These are phyloP conservation scores for Mandrillus leucophaeus DNA, from an alignment of 2,113 vertebrate genomes.

Conservation along the genomic window DNA sequence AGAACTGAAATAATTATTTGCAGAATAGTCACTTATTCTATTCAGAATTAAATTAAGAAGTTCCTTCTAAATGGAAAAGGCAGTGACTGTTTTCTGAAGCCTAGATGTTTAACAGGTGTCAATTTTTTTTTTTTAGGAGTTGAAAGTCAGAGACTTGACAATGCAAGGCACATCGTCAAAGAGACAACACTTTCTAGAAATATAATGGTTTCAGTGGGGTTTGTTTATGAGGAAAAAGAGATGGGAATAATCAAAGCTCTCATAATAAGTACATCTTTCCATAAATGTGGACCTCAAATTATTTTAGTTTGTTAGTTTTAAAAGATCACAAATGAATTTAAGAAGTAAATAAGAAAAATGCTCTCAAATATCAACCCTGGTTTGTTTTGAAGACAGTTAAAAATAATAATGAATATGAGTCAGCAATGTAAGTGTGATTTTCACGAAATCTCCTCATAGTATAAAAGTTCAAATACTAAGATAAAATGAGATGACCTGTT, in stretches of 20 bases:
- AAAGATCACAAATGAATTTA: slow-evolving; percentile 20
- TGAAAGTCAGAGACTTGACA: slow-evolving; percentile 60
- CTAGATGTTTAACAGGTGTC: slow-evolving; percentile 61
- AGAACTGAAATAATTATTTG: slow-evolving; percentile 57
- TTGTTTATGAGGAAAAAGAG: slow-evolving; percentile 39
- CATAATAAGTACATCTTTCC: slow-evolving; percentile 36
- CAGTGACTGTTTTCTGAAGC: slow-evolving; percentile 71
- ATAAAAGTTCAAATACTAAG: neutral
- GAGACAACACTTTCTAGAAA: slow-evolving; percentile 60
- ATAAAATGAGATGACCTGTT: neutral
- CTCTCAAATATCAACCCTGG: neutral
- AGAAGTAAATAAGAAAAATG: neutral
- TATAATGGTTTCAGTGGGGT: slow-evolving; percentile 31
- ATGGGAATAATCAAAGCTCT: slow-evolving; percentile 1
- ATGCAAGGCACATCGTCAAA: neutral
- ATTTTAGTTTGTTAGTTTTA: slow-evolving; percentile 25
- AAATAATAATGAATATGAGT: neutral
- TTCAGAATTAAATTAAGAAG: slow-evolving; percentile 59
- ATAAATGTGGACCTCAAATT: slow-evolving; percentile 26
- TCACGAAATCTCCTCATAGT: slow-evolving; percentile 16
- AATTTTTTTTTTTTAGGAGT: slow-evolving; percentile 64
- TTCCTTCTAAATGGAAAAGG: slow-evolving; percentile 72
- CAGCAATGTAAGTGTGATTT: neutral
- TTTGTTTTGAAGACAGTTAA: neutral
- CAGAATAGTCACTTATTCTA: neutral